A percentile compares a stretch with the other conserved stretches of the same genome.
These are phyloP conservation scores for Diachasma alloeum DNA, from an alignment of 1,140 invertebrate species.

Conservation along the genomic window DNA sequence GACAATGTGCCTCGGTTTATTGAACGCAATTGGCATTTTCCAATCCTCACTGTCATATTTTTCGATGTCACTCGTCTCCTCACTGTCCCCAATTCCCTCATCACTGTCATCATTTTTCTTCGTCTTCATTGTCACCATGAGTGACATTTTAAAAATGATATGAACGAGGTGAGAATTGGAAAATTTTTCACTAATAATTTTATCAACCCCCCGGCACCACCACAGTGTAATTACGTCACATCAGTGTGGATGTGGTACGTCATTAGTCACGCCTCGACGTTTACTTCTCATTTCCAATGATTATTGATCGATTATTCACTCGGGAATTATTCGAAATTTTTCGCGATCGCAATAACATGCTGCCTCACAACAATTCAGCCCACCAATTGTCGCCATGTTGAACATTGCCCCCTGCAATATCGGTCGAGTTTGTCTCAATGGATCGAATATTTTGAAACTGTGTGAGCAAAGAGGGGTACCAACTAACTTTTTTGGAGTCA, in stretches of 20 bases:
- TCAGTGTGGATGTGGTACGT: neutral
- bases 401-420: neutral
- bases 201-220: neutral
- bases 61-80: slow-evolving; percentile 3
- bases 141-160: neutral
- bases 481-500: too few relatives aligned
- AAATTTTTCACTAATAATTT: neutral
- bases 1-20: slow-evolving; percentile 77
- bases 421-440: neutral
- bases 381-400: slow-evolving; percentile 9
- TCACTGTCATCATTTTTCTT: neutral
- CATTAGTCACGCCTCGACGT: neutral
- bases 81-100: neutral
- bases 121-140: slow-evolving; percentile 8
- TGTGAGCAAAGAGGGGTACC: too few relatives aligned
- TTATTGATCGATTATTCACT: neutral
- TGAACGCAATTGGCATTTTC: slow-evolving; percentile 73
- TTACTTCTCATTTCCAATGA: neutral
- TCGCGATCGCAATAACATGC: neutral
- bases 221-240: neutral
- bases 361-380: neutral
- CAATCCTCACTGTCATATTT: slow-evolving; percentile 61
- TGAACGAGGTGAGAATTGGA: neutral
- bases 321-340: neutral
- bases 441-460: neutral